phyloP scores from a whole-genome alignment of 1,140 invertebrate genomes.

The Saccostrea glomerata region DNA sequence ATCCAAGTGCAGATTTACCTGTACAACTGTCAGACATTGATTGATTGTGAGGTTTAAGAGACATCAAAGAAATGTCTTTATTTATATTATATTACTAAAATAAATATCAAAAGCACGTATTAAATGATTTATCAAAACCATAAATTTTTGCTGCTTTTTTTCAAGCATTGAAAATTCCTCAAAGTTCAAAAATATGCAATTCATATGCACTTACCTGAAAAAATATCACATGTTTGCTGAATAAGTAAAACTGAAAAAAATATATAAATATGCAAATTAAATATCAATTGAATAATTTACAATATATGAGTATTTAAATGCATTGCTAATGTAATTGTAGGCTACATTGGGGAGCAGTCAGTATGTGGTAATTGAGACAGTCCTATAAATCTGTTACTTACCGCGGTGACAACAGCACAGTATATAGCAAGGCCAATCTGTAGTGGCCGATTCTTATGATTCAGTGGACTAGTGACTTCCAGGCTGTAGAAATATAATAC shows the following conservation, averaged over 20 bases:
- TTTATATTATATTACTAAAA: no score
- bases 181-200: background rate
- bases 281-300: no score
- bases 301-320: no score
- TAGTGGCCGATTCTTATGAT: conserved; percentile 60
- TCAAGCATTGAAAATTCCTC: background rate
- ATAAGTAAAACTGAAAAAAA: conserved; percentile 71
- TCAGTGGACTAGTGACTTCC: conserved; percentile 60
- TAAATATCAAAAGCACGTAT: no score
- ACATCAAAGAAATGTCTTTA: no score
- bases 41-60: no score
- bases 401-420: conserved; percentile 72
- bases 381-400: conserved; percentile 58
- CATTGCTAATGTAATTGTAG: no score
- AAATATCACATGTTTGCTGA: conserved; percentile 72
- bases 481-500: conserved; percentile 59
- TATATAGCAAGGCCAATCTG: conserved; percentile 68
- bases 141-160: no score
- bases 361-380: background rate
- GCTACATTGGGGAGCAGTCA: no score
- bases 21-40: no score
- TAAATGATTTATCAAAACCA: no score
- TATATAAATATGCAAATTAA: conserved; percentile 10
- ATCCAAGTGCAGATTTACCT: no score
- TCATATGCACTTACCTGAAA: conserved; percentile 69